A percentile compares a stretch with the other conserved stretches of the same genome.
Conservation (phyloP, 2,888 invertebrate genomes). For the Tiliacea aurago region DNA sequence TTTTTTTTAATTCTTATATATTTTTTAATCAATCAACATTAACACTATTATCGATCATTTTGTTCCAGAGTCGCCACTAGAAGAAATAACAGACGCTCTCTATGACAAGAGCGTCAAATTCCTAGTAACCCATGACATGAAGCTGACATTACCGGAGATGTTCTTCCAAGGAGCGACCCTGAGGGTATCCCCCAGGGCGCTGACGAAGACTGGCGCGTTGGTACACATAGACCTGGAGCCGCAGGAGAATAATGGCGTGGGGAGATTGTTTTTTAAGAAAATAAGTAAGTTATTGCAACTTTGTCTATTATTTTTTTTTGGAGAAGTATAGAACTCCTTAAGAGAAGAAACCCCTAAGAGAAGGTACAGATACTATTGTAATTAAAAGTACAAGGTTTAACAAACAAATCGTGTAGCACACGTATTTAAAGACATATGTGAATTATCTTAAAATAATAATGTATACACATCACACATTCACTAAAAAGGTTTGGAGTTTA, state of each 20-base stretch:
- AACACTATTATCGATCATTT: background rate
- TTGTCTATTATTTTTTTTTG: too few relatives aligned
- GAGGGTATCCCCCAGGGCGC: constrained; percentile 93
- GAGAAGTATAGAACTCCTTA: too few relatives aligned
- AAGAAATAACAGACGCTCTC: constrained; percentile 93
- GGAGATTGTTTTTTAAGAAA: constrained; percentile 93
- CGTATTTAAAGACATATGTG: background rate
- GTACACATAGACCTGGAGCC: constrained; percentile 93
- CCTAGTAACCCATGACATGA: constrained; percentile 94
- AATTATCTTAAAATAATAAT: background rate
- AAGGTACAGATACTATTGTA: too few relatives aligned
- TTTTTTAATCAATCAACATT: too few relatives aligned
- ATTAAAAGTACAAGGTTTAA: background rate
- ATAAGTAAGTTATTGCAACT: constrained; percentile 90
- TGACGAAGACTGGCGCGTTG: constrained; percentile 94
- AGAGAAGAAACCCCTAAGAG: too few relatives aligned
- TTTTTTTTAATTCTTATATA: too few relatives aligned
- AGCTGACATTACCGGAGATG: constrained; percentile 93
- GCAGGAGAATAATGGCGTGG: constrained; percentile 85
- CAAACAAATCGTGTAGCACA: background rate
- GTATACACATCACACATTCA: too few relatives aligned
- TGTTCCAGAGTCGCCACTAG: constrained; percentile 91
- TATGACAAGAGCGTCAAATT: constrained; percentile 93
- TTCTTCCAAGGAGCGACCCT: constrained; percentile 94
- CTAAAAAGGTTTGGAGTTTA: background rate